Evolutionary conservation across 1,140 invertebrate genomes (phyloP).

Genomic region (Aricia agestis): DNA sequence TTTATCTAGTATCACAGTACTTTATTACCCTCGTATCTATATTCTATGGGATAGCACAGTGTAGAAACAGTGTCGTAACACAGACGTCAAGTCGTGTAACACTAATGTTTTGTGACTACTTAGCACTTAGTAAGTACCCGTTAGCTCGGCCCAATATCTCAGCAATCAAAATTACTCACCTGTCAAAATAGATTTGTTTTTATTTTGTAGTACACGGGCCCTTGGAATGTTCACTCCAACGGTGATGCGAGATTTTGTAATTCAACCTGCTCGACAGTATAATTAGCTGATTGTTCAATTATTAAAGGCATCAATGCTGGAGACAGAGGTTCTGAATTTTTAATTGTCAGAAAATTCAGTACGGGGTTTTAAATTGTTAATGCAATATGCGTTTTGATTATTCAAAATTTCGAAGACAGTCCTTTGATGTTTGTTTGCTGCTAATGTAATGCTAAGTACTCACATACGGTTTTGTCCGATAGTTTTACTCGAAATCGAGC

Average conservation of each 20-base stretch:
- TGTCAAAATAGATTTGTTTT: constrained; percentile 12
- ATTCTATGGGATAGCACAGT: neutral
- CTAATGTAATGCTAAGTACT: too few relatives aligned
- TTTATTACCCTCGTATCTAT: too few relatives aligned
- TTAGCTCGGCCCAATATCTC: constrained; percentile 8
- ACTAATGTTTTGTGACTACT: neutral
- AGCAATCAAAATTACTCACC: constrained; percentile 15
- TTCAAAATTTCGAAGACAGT: too few relatives aligned
- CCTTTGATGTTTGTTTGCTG: too few relatives aligned
- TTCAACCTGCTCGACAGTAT: neutral
- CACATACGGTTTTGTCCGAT: too few relatives aligned
- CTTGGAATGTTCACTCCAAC: constrained; percentile 5
- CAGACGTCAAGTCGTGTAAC: constrained; percentile 4
- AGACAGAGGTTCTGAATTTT: too few relatives aligned
- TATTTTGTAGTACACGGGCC: constrained; percentile 10
- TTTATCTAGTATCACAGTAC: neutral
- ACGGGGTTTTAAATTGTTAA: too few relatives aligned
- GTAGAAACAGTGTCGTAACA: neutral
- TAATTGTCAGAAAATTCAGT: too few relatives aligned
- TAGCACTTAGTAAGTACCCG: neutral
- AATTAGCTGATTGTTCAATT: neutral
- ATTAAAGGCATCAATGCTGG: too few relatives aligned
- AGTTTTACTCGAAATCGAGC: too few relatives aligned
- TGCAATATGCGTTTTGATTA: too few relatives aligned
- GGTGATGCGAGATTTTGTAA: neutral